These are phyloP conservation scores for Tricholaema leucomelas DNA, from an alignment of 2,113 vertebrate genomes.

Conservation along the genomic window DNA sequence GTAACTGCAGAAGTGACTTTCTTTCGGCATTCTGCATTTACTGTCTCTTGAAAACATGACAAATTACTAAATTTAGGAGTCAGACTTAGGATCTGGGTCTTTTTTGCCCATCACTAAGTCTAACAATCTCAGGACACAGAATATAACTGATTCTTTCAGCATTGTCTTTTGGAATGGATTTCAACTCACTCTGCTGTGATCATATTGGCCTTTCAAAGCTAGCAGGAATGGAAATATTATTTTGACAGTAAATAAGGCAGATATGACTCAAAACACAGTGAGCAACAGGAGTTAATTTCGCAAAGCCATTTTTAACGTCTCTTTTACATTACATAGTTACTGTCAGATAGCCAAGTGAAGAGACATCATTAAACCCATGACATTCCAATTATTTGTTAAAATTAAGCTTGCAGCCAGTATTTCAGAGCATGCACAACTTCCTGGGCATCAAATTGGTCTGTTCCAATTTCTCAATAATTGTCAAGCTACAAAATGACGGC, in stretches of 20 bases:
- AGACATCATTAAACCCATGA: slow-evolving; percentile 65
- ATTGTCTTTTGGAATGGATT: background rate
- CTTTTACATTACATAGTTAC: slow-evolving; percentile 55
- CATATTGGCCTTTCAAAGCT: background rate
- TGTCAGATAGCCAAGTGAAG: slow-evolving; percentile 62
- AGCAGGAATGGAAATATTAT: slow-evolving; percentile 25
- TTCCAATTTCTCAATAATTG: slow-evolving; percentile 26
- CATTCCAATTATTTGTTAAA: slow-evolving; percentile 69
- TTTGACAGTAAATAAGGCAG: slow-evolving; percentile 50
- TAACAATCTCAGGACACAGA: slow-evolving; percentile 37
- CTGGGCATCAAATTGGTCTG: background rate
- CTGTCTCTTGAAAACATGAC: background rate
- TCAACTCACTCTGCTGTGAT: slow-evolving; percentile 17
- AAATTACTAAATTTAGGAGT: background rate
- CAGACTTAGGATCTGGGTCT: background rate
- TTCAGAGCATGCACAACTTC: slow-evolving; percentile 25
- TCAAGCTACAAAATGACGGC: background rate
- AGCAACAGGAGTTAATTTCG: slow-evolving; percentile 57
- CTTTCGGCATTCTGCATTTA: background rate
- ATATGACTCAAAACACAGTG: slow-evolving; percentile 49
- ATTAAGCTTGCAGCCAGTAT: slow-evolving; percentile 47
- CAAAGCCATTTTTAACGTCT: slow-evolving; percentile 64
- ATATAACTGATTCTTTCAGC: slow-evolving; percentile 43
- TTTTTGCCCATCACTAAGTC: slow-evolving; percentile 3
- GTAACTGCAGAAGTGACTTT: background rate